These are phyloP conservation scores for Calameuta filiformis DNA, from an alignment of 2,888 invertebrate genomes.

Conservation along the genomic window DNA sequence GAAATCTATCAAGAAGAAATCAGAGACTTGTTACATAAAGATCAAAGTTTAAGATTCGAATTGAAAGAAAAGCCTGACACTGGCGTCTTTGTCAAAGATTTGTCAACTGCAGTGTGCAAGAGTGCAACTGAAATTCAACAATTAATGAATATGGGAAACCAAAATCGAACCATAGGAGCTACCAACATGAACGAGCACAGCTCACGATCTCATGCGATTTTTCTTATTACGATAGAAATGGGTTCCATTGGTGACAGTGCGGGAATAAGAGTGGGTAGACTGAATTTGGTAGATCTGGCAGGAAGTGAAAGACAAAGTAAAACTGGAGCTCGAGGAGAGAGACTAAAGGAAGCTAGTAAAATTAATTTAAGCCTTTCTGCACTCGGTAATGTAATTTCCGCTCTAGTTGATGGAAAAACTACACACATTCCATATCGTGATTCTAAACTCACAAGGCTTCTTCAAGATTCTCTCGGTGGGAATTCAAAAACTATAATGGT, in stretches of 20 bases:
- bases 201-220: slow-evolving; percentile 97
- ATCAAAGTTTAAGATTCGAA: slow-evolving; percentile 78
- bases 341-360: slow-evolving; percentile 95
- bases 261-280: slow-evolving; percentile 83
- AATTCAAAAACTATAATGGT: slow-evolving; percentile 99
- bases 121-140: slow-evolving; percentile 93
- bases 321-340: slow-evolving; percentile 93
- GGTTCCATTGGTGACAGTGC: slow-evolving; percentile 74
- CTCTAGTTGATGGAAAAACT: slow-evolving; percentile 91
- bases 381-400: slow-evolving; percentile 98
- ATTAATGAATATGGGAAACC: slow-evolving; percentile 93
- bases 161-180: slow-evolving; percentile 92
- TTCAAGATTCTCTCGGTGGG: slow-evolving; percentile 98
- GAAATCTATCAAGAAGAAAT: slow-evolving; percentile 97
- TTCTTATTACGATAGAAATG: slow-evolving; percentile 97
- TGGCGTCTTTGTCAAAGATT: slow-evolving; percentile 95
- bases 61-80: slow-evolving; percentile 81
- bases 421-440: slow-evolving; percentile 98
- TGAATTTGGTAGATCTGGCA: slow-evolving; percentile 97
- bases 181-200: slow-evolving; percentile 99
- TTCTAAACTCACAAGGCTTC: slow-evolving; percentile 93
- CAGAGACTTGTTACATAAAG: slow-evolving; percentile 75
- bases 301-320: slow-evolving; percentile 98
- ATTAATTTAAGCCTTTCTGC: slow-evolving; percentile 97
- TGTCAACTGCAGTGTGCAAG: slow-evolving; percentile 95